Percentiles rank a stretch among this genome's conserved stretches.
phyloP scores from a whole-genome alignment of 2,113 vertebrate genomes.

The Myxocyprinus asiaticus region DNA sequence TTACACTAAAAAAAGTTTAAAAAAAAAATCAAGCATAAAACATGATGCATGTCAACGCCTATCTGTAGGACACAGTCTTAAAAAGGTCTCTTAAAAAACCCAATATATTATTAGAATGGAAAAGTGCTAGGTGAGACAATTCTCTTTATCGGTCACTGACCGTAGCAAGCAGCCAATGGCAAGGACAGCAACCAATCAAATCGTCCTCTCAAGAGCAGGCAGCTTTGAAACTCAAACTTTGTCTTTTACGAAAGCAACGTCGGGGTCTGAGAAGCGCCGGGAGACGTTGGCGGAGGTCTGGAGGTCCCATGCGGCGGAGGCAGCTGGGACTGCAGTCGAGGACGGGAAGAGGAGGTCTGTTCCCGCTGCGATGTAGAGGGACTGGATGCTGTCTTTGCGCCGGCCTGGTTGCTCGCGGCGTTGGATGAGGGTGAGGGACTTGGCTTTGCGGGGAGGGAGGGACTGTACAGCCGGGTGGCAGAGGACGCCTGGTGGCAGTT shows the following conservation, averaged over 20 bases:
- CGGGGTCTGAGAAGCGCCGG: conserved; percentile 88
- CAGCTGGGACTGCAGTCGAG: conserved; percentile 30
- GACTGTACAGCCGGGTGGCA: conserved; percentile 55
- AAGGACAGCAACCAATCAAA: neutral
- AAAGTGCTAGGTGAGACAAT: conserved; percentile 74
- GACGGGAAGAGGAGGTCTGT: conserved; percentile 56
- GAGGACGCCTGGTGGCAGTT: conserved; percentile 77
- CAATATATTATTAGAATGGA: conserved; percentile 67
- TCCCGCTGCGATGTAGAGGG: conserved; percentile 77
- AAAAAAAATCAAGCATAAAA: conserved; percentile 39
- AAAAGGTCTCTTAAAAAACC: conserved; percentile 35
- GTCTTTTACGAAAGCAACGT: conserved; percentile 66
- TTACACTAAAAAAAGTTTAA: conserved; percentile 49
- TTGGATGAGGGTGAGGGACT: conserved; percentile 48
- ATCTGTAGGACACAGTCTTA: conserved; percentile 47
- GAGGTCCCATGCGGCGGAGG: conserved; percentile 49
- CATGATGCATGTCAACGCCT: conserved; percentile 43
- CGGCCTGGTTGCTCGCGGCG: conserved; percentile 77
- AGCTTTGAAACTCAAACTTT: conserved; percentile 50
- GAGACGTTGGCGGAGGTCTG: conserved; percentile 47
- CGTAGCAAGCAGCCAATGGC: neutral
- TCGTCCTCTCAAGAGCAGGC: neutral
- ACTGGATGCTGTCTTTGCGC: conserved; percentile 84
- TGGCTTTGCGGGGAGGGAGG: neutral
- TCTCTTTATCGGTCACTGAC: conserved; percentile 21